phyloP scores from a whole-genome alignment of 1,140 invertebrate genomes.

The Drosophila mojavensis region DNA sequence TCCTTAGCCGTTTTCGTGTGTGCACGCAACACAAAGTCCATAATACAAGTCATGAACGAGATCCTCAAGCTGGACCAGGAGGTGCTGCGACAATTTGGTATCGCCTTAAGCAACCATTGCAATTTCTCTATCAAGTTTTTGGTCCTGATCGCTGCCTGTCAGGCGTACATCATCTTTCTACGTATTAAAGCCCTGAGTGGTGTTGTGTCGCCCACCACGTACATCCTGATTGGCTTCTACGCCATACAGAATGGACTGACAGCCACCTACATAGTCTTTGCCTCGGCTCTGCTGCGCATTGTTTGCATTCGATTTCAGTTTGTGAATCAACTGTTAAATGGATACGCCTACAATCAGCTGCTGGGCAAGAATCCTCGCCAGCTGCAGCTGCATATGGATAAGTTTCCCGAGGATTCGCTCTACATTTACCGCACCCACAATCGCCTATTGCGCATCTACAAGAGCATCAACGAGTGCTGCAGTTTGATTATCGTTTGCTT shows the following conservation, averaged over 20 bases:
- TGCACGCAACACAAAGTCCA: slow-evolving; percentile 63
- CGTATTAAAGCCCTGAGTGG: slow-evolving; percentile 50
- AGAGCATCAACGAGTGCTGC: slow-evolving; percentile 75
- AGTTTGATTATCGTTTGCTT: slow-evolving; percentile 77
- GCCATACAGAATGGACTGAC: slow-evolving; percentile 72
- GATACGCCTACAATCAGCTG: slow-evolving; percentile 67
- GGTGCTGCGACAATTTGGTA: slow-evolving; percentile 55
- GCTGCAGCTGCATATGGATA: slow-evolving; percentile 47
- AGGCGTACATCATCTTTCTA: slow-evolving; percentile 70
- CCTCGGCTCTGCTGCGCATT: slow-evolving; percentile 66
- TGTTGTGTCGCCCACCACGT: slow-evolving; percentile 59
- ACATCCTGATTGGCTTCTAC: slow-evolving; percentile 71
- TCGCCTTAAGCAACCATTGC: slow-evolving; percentile 58
- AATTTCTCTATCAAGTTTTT: slow-evolving; percentile 71
- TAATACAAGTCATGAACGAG: slow-evolving; percentile 75
- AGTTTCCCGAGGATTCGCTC: slow-evolving; percentile 72
- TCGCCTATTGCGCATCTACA: slow-evolving; percentile 73
- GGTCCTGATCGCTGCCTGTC: slow-evolving; percentile 61
- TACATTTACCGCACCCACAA: slow-evolving; percentile 81
- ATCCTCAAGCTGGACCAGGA: slow-evolving; percentile 75
- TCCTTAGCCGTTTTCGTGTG: slow-evolving; percentile 65
- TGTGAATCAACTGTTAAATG: slow-evolving; percentile 64
- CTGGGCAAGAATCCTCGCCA: slow-evolving; percentile 12
- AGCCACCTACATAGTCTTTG: slow-evolving; percentile 73
- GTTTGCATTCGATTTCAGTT: slow-evolving; percentile 70